Percentiles rank a stretch among this genome's conserved stretches.
Conservation (phyloP, 2,888 invertebrate species). For the Apodemia zela region DNA sequence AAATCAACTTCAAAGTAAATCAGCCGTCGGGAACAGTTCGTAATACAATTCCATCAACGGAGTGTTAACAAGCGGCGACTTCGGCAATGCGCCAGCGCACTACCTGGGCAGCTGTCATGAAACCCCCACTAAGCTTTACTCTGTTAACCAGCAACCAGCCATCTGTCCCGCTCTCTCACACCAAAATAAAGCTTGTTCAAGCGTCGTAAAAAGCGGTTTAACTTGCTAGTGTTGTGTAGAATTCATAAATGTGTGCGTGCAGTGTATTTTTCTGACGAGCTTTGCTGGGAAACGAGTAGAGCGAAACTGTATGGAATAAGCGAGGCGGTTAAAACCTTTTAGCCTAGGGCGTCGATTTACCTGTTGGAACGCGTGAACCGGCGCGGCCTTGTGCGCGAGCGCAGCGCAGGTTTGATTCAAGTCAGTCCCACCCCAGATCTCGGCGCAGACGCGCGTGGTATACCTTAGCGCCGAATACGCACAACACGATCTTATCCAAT, state of each 20-base stretch:
- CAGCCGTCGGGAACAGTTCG: constrained; percentile 55
- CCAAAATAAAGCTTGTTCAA: constrained; percentile 58
- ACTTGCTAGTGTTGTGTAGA: constrained; percentile 53
- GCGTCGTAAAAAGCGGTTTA: constrained; percentile 76
- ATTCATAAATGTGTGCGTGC: constrained; percentile 56
- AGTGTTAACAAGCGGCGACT: constrained; percentile 75
- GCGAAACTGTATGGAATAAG: constrained; percentile 50
- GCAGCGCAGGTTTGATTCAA: constrained; percentile 71
- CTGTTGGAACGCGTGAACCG: constrained; percentile 82
- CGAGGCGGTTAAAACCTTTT: constrained; percentile 61
- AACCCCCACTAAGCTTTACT: constrained; percentile 63
- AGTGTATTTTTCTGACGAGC: constrained; percentile 74
- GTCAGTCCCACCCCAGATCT: constrained; percentile 78
- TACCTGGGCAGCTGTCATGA: constrained; percentile 75
- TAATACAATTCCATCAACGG: constrained; percentile 63
- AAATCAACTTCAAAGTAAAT: constrained; percentile 36
- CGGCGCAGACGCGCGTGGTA: constrained; percentile 67
- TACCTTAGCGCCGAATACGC: constrained; percentile 44
- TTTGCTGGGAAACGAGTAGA: constrained; percentile 50
- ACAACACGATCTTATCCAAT: constrained; percentile 73
- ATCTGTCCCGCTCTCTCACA: constrained; percentile 62
- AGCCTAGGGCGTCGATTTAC: constrained; percentile 60
- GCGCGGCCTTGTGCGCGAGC: constrained; percentile 82
- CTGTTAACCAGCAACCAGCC: constrained; percentile 64
- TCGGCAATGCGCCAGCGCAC: constrained; percentile 66